These are phyloP conservation scores for Sebastolobus altivelis DNA, from an alignment of 2,797 vertebrate genomes.

Conservation along the genomic window DNA sequence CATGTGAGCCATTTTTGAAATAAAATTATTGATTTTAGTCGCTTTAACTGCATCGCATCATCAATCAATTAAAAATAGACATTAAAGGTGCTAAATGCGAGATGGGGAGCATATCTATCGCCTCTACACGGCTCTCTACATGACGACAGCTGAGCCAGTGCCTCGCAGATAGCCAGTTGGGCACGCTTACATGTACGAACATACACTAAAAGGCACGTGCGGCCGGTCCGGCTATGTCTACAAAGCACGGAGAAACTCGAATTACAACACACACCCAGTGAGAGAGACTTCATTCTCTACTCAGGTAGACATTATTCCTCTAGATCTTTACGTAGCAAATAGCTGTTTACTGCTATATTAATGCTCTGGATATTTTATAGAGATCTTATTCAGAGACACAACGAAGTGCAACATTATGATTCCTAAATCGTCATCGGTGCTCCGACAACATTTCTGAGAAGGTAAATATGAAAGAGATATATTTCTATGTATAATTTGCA, in stretches of 20 bases:
- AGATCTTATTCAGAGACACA: neutral
- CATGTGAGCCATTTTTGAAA: neutral
- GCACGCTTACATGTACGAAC: no score
- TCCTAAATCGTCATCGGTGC: neutral
- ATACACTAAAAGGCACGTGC: no score
- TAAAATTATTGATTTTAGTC: neutral
- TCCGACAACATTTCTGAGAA: constrained; percentile 4
- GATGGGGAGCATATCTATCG: neutral
- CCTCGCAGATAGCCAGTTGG: no score
- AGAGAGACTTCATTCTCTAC: no score
- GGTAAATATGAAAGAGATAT: neutral
- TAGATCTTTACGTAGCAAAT: neutral
- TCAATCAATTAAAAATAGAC: neutral
- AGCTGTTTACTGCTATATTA: neutral
- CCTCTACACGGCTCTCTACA: neutral
- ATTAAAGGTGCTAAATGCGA: neutral
- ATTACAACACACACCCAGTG: neutral
- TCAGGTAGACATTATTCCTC: neutral
- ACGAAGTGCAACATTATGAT: neutral
- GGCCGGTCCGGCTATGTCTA: neutral
- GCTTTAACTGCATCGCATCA: neutral
- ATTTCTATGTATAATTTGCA: neutral
- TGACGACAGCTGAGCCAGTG: neutral
- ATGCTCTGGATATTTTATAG: neutral
- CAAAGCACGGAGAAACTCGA: neutral